Base-by-base conservation (phyloP, 2,888 invertebrate genomes). In the Melanophora roralis region DNA sequence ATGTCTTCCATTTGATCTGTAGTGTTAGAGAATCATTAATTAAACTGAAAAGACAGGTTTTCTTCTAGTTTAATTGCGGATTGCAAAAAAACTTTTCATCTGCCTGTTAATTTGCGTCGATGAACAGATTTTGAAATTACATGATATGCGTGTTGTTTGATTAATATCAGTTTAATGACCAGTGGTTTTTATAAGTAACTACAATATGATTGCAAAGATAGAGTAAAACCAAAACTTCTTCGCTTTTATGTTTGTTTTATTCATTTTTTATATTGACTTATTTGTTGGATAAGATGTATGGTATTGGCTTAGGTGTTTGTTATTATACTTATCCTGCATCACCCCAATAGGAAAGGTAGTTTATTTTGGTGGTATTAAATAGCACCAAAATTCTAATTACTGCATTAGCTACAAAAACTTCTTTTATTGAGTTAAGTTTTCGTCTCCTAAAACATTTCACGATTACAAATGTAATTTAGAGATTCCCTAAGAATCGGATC, bases 121-220 rank as follows among this genome's bases (percentile, higher is more conserved):
- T n/a, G n/a, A n/a, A n/a, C n/a, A 73, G 69, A 64, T 69, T 68
- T 69, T 60, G 23, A 34, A 43, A 65, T 65, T 47, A 71, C 49
- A 79, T 60, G 74, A 53, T 71, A 71, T 67, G 53, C 75, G 65
- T 67, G 71, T 75, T 79, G 71, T 60, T 75, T 79, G 75, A 67
- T 79, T 71, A 67, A 75, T 72, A 79, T 75, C 75, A 79, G 53
- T 79, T 72, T 67, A 79, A 67, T 79, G 65, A 57, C 51, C 69
- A 64, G 14, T 23, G 7, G 27, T 38, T 49, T n/a, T 40, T 53
- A 23, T 12, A 19, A 7, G 23, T 11, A n/a, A 49, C 3, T 43
- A 38, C n/a, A 27, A 27, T 27, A 6, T 27, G 27, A 27, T 27
- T 27, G 27, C 27, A 27, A 27, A 6, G 27, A 27, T 6, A 27